A percentile compares a stretch with the other conserved stretches of the same genome.
Conservation (phyloP, 1,140 invertebrate genomes). For the Heliconius himera region DNA sequence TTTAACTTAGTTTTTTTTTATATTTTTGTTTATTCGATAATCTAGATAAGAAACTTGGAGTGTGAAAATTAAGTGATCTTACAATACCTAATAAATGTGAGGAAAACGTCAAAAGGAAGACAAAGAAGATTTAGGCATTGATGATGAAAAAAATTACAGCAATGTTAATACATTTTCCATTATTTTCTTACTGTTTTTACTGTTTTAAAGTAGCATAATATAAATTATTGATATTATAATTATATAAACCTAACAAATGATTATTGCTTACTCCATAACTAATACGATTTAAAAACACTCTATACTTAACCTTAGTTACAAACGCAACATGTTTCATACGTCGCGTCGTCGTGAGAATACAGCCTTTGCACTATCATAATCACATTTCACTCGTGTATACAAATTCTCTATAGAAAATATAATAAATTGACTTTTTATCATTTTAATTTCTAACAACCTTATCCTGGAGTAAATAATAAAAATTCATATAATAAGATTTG, state of each 20-base stretch:
- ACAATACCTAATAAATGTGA: not conserved
- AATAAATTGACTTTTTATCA: not conserved
- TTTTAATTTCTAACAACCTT: not conserved
- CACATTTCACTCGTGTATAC: not conserved
- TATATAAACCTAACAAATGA: not conserved
- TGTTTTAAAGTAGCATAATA: too few species aligned
- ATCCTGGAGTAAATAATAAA: too few species aligned
- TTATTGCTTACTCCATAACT: not conserved
- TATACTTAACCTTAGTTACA: not conserved
- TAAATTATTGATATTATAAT: too few species aligned
- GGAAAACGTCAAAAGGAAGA: not conserved
- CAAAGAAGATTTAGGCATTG: not conserved
- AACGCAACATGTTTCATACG: slow-evolving; percentile 2
- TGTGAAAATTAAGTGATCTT: too few species aligned
- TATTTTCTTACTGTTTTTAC: not conserved
- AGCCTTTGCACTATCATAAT: slow-evolving; percentile 3
- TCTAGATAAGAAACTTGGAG: too few species aligned
- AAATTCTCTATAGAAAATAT: not conserved
- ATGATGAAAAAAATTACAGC: not conserved
- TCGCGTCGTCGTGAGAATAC: not conserved
- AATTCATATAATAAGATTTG: too few species aligned
- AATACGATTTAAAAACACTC: not conserved
- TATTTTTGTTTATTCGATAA: too few species aligned
- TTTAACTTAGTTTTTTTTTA: too few species aligned
- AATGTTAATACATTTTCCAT: not conserved